Base-by-base conservation (phyloP, 2,888 invertebrate species). In the Monopis laevigella region DNA sequence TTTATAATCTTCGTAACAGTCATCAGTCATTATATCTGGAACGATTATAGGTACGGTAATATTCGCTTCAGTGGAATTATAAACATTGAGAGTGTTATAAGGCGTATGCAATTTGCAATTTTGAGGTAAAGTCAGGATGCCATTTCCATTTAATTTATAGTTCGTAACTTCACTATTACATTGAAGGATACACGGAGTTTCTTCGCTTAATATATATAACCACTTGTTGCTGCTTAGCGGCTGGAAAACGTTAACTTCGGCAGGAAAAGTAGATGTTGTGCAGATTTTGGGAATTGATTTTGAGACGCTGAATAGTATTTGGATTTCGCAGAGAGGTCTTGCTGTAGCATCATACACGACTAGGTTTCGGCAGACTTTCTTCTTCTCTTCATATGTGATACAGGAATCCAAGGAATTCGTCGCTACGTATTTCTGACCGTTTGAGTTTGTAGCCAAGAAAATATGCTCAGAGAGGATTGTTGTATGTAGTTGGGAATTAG, bases 401-500 rank as follows among this genome's bases (percentile, higher is more conserved):
- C 51, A 56, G 2, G 38, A 43, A 5, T 46, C 45, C 17, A 55
- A 18, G 13, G 45, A 41, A 45, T 45, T 53, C 21, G 47, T 47
- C 7, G 50, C 44, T 8, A 49, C 36, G 35, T 53, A 52, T 5
- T 46, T 46, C 39, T 56, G 46, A 12, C 49, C 46, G 30, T 28
- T 53, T 2, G 48, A 44, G 28, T 46, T 50, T 8, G 50, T 53
- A 39, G 51, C 54, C 21, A 56, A 24, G 28, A 50, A 52, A 27
- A 39, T 48, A 36, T 54, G 54, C 52, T 57, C 56, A 7, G 52
- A 51, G 13, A 56, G 47, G 46, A 54, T 49, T 4, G 52, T 54
- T 3, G 54, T 45, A 28, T 51, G 46, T 0, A 47, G 42, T 5
- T 48, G 46, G 27, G 53, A 51, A 39, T 54, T 49, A 7, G 49